phyloP scores from a whole-genome alignment of 2,888 invertebrate genomes.

The Petrolisthes cinctipes region DNA sequence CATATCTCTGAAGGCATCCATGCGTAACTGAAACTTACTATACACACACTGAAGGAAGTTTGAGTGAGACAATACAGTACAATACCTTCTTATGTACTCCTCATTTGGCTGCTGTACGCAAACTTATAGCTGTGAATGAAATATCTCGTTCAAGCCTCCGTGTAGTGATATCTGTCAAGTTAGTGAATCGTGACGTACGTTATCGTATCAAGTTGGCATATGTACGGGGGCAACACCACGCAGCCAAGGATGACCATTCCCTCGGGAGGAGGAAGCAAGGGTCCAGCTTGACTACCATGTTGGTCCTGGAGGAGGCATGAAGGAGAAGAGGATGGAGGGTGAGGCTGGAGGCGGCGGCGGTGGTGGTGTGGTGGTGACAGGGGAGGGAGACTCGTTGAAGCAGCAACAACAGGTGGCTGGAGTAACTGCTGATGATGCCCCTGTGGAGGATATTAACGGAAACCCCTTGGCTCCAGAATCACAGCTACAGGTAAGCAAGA shows the following conservation, averaged over 20 bases:
- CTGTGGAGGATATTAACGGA: slow-evolving; percentile 27
- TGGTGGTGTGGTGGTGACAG: not conserved
- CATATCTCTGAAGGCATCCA: no score
- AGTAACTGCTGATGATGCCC: not conserved
- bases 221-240: not conserved
- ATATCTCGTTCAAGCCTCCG: no score
- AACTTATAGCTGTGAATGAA: no score
- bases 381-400: not conserved
- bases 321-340: slow-evolving; percentile 46
- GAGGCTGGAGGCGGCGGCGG: slow-evolving; percentile 3
- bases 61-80: no score
- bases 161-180: no score
- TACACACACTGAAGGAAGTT: no score
- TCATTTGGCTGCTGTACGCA: no score
- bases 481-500: slow-evolving; percentile 28
- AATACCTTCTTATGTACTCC: no score
- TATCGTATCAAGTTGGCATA: not conserved
- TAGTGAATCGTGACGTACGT: not conserved
- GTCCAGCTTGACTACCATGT: slow-evolving; percentile 4
- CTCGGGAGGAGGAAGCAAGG: slow-evolving; percentile 3
- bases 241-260: not conserved
- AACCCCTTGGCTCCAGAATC: slow-evolving; percentile 19
- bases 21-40: no score
- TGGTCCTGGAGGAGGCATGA: slow-evolving; percentile 1
- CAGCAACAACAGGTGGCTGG: slow-evolving; percentile 1